Base-by-base conservation (phyloP, 2,797 vertebrate species). In the Pipistrellus nathusii region DNA sequence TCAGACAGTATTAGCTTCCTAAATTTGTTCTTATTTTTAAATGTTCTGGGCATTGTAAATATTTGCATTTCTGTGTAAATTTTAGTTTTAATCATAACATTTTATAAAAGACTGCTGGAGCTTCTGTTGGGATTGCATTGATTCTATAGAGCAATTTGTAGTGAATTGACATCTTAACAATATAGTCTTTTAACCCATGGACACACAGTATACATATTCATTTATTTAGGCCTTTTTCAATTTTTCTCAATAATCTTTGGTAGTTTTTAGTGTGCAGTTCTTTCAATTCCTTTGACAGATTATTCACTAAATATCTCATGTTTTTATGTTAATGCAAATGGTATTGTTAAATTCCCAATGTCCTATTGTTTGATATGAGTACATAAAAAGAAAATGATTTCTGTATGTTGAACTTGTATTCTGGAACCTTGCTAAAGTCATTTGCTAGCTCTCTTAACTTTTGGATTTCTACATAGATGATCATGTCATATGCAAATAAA, bases 31-130 rank as follows among this genome's bases (percentile, higher is more conserved):
- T 93, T 64, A 75, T 35, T 90, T 95, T 93, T 30, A 76, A 48
- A 78, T 62, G 11, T 75, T 64, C 32, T 46, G 44, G 17, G 69
- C 69, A 25, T 75, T 57, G 15, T 66, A 73, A 23, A 7, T n/a
- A 53, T 55, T 93, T 82, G n/a, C 32, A 32, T 73, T 85, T 96
- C 87, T 35, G 15, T 46, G 25, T 91, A 17, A 89, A 59, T 69
- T 89, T 73, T 73, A 87, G 32, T 86, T 80, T 91, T 44, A 41
- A 15, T 32, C 32, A 71, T 32, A 64, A 71, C 59, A 41, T 18
- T 25, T 3, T 6, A 25, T 11, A 17, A 64, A 75, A 38, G 10
- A 6, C 15, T 44, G 21, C 1, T 55, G 30, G 27, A 55, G 41
- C n/a, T 55, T 90, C 32, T 8, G 20, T 6, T 38, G 44, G 27